These are phyloP conservation scores for Drosophila tropicalis DNA, from an alignment of 1,140 invertebrate genomes.

Conservation along the genomic window DNA sequence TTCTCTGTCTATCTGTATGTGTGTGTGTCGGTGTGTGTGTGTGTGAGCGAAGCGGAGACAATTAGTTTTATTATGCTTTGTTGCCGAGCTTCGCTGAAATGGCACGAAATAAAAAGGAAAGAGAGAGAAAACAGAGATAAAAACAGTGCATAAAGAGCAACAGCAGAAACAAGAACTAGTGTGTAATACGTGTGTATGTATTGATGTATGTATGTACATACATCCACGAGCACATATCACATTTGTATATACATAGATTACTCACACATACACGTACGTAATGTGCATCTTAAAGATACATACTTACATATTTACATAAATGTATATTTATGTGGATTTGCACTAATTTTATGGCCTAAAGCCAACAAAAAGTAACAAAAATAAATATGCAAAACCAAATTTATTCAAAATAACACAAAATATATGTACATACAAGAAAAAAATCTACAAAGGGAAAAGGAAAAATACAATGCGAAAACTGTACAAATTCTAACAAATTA, in stretches of 20 bases:
- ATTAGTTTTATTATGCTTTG: conserved; percentile 82
- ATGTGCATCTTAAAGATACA: conserved; percentile 45
- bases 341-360: conserved; percentile 62
- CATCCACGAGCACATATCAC: conserved; percentile 47
- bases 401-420: conserved; percentile 17
- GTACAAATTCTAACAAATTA: conserved; percentile 21
- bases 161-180: conserved; percentile 45
- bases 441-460: conserved; percentile 30
- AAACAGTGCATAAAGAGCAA: conserved; percentile 29
- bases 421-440: conserved; percentile 23
- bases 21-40: conserved; percentile 49
- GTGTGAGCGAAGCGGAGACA: conserved; percentile 79
- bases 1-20: conserved; percentile 20
- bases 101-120: conserved; percentile 77
- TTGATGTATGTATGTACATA: conserved; percentile 32
- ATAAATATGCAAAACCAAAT: conserved; percentile 29
- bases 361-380: conserved; percentile 58
- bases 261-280: conserved; percentile 34
- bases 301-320: conserved; percentile 7
- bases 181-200: conserved; percentile 46
- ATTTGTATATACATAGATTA: conserved; percentile 42
- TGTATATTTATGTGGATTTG: conserved; percentile 45
- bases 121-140: conserved; percentile 39
- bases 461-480: conserved; percentile 22
- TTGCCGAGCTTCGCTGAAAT: conserved; percentile 81